Conservation (phyloP, 2,113 vertebrate genomes). For the Pogonocichla stellata region DNA sequence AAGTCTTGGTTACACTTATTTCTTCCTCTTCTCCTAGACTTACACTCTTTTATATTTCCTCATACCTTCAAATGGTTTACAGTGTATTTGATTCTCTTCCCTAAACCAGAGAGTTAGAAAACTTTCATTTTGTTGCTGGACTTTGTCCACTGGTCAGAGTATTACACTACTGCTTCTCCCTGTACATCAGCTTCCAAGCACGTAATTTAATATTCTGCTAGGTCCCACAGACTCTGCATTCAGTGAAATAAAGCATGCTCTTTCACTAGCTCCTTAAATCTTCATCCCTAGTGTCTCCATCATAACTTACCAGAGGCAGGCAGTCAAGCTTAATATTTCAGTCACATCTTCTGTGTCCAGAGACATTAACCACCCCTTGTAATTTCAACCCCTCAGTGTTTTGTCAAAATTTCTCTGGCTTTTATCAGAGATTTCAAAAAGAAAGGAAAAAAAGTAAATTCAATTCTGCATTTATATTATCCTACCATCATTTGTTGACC, state of each 20-base stretch:
- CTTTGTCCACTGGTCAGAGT: not conserved
- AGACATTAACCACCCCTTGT: not conserved
- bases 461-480: not conserved
- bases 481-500: not conserved
- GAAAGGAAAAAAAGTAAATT: not conserved
- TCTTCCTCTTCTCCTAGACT: not conserved
- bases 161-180: not conserved
- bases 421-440: not conserved
- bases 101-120: not conserved
- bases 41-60: not conserved
- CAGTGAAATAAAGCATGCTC: not conserved
- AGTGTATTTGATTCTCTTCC: not conserved
- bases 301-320: not conserved
- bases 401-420: not conserved
- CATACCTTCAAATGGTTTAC: not conserved
- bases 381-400: not conserved
- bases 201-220: not conserved
- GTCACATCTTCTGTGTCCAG: not conserved
- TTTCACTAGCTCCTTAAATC: not conserved
- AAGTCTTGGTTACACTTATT: not conserved
- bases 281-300: not conserved
- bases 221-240: not conserved
- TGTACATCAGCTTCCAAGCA: not conserved
- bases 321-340: not conserved
- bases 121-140: not conserved